These are phyloP conservation scores for Sycophaga agraensis DNA, from an alignment of 1,140 invertebrate genomes.

Conservation along the genomic window DNA sequence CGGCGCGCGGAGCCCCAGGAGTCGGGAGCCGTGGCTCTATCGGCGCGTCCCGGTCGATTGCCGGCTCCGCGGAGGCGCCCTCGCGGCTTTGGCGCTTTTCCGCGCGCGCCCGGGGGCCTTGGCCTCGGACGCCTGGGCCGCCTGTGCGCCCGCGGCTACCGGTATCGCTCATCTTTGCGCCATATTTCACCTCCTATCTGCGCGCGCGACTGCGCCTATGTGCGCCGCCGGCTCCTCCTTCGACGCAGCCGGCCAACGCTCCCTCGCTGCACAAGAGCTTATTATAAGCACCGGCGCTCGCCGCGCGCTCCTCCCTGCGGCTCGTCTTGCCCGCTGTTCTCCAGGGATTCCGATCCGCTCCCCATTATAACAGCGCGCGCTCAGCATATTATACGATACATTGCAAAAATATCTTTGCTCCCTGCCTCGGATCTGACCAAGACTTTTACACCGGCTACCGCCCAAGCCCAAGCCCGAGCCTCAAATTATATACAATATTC, in stretches of 20 bases:
- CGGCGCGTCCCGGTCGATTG: too few relatives aligned
- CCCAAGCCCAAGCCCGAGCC: too few relatives aligned
- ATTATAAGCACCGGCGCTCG: not conserved
- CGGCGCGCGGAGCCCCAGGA: too few relatives aligned
- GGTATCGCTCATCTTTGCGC: slow-evolving; percentile 47
- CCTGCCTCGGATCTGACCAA: too few relatives aligned
- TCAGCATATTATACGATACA: not conserved
- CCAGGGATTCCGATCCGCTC: too few relatives aligned
- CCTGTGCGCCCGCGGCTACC: slow-evolving; percentile 35
- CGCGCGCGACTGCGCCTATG: slow-evolving; percentile 44
- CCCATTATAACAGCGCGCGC: too few relatives aligned
- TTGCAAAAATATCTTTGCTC: slow-evolving; percentile 15
- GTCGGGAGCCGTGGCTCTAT: too few relatives aligned
- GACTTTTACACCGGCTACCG: too few relatives aligned
- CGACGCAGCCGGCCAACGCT: not conserved
- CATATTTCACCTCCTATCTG: slow-evolving; percentile 51
- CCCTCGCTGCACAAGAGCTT: not conserved
- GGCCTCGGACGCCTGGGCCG: not conserved
- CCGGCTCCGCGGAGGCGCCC: too few relatives aligned
- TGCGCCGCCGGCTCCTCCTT: slow-evolving; percentile 31
- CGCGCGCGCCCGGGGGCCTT: not conserved
- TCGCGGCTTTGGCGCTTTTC: not conserved
- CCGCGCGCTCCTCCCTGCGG: too few relatives aligned
- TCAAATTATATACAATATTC: too few relatives aligned
- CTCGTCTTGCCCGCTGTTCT: too few relatives aligned